Conservation (phyloP, 2,113 vertebrate species). For the Arizona elegans region DNA sequence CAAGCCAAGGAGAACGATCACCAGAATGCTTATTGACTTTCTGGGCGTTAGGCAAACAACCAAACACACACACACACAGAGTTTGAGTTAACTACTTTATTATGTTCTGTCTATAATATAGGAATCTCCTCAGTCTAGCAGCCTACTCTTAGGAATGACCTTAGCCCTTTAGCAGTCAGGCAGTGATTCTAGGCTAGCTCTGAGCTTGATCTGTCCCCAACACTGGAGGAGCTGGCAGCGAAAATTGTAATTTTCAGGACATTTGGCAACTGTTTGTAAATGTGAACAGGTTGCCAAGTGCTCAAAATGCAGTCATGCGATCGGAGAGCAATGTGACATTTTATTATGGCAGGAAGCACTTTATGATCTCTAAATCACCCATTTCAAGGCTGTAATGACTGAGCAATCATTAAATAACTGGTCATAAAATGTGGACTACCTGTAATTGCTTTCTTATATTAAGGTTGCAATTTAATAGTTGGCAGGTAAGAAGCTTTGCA, state of each 20-base stretch:
- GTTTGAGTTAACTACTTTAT: not conserved
- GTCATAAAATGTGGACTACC: not conserved
- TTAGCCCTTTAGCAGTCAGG: not conserved
- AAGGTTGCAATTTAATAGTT: not conserved
- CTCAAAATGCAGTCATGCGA: not conserved
- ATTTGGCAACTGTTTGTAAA: not conserved
- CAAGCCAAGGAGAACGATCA: not conserved
- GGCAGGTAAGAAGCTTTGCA: not conserved
- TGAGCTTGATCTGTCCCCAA: not conserved
- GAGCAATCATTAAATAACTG: not conserved
- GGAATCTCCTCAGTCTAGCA: not conserved
- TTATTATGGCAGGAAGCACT: not conserved
- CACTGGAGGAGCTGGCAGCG: not conserved
- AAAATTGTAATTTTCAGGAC: not conserved
- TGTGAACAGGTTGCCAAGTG: not conserved
- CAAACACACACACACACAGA: not conserved
- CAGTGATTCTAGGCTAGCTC: not conserved
- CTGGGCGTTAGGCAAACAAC: not conserved
- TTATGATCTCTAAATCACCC: not conserved
- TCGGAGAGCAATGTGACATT: not conserved
- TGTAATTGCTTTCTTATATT: not conserved
- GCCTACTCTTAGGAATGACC: not conserved
- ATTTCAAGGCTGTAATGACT: not conserved
- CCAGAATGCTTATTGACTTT: not conserved
- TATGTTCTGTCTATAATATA: not conserved